Conservation (phyloP, 2,888 invertebrate species). For the Latrodectus elegans region DNA sequence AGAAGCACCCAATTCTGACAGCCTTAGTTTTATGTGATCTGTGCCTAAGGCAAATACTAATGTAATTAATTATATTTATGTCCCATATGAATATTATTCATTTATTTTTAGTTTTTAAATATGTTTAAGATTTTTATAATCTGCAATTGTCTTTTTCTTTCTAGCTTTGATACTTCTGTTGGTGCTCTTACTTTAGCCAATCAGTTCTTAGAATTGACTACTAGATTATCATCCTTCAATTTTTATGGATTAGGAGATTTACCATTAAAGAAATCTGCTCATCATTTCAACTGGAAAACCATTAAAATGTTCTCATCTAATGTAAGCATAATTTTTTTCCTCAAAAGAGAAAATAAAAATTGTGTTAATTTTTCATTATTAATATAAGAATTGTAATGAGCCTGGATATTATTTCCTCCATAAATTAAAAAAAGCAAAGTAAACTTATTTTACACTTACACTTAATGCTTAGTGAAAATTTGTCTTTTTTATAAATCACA, state of each 20-base stretch:
- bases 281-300: slow-evolving; percentile 74
- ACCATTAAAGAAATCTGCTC: slow-evolving; percentile 74
- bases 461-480: too few species aligned
- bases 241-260: slow-evolving; percentile 77
- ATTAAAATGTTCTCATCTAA: slow-evolving; percentile 73
- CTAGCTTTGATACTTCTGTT: slow-evolving; percentile 72
- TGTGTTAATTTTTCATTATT: too few species aligned
- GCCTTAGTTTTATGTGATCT: too few species aligned
- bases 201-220: slow-evolving; percentile 76
- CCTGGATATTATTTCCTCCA: too few species aligned
- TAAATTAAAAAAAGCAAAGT: too few species aligned
- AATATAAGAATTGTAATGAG: too few species aligned
- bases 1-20: too few species aligned
- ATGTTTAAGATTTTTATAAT: background rate
- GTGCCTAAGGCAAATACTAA: too few species aligned
- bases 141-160: background rate
- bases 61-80: too few species aligned
- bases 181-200: slow-evolving; percentile 76
- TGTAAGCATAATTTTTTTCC: background rate
- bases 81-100: background rate
- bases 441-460: too few species aligned
- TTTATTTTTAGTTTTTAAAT: background rate
- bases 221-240: slow-evolving; percentile 75
- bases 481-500: too few species aligned
- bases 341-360: background rate